phyloP scores from a whole-genome alignment of 1,140 invertebrate genomes.

The Sweltsa coloradensis region DNA sequence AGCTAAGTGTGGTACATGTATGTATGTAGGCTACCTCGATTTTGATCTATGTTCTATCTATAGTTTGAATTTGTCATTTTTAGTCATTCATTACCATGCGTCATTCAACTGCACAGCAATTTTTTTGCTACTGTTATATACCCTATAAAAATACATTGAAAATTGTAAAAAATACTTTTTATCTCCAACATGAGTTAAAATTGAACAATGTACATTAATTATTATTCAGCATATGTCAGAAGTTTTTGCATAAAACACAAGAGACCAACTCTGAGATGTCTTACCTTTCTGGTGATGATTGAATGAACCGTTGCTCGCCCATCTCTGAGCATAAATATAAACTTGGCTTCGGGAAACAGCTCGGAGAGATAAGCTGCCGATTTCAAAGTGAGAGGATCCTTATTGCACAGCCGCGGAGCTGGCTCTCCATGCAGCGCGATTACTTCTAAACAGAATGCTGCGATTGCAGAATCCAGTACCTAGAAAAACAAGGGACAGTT shows the following conservation, averaged over 20 bases:
- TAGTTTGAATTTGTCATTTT: no score
- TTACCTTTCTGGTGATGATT: constrained; percentile 82
- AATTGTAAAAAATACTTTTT: no score
- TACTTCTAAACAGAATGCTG: constrained; percentile 92
- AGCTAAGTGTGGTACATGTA: no score
- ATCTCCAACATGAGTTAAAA: no score
- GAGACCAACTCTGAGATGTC: background rate
- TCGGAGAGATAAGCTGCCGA: constrained; percentile 67
- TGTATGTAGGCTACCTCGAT: no score
- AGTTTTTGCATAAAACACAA: background rate
- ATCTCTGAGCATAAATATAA: constrained; percentile 96
- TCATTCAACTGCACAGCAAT: no score
- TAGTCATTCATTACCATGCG: no score
- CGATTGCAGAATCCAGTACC: constrained; percentile 89
- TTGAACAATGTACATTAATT: no score
- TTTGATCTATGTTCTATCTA: no score
- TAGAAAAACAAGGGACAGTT: constrained; percentile 22
- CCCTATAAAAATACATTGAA: no score
- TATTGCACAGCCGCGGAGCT: constrained; percentile 89
- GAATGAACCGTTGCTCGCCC: constrained; percentile 96
- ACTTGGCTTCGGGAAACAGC: constrained; percentile 70
- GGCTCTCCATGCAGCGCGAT: constrained; percentile 92
- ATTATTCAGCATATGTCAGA: no score
- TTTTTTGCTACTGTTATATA: no score
- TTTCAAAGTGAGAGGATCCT: constrained; percentile 95